These are phyloP conservation scores for Rhogogaster chlorosoma DNA, from an alignment of 2,888 invertebrate species.

Conservation along the genomic window DNA sequence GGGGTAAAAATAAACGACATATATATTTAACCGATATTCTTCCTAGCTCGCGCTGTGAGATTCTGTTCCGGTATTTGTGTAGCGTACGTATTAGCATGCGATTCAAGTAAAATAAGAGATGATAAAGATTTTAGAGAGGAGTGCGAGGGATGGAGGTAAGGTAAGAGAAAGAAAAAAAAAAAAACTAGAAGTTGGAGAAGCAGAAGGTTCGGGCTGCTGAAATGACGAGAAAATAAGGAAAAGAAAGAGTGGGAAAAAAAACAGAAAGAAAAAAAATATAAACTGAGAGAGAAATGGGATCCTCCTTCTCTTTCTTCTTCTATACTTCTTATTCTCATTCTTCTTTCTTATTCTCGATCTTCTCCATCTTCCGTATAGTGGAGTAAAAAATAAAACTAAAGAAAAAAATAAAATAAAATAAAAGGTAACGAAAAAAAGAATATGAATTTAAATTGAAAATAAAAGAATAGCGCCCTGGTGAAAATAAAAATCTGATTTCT, in stretches of 20 bases:
- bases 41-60: too few species aligned
- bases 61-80: neutral
- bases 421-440: neutral
- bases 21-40: neutral
- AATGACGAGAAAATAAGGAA: neutral
- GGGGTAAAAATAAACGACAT: neutral
- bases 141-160: neutral
- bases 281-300: constrained; percentile 56
- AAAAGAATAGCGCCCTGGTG: constrained; percentile 3
- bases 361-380: neutral
- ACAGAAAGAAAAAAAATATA: constrained; percentile 63
- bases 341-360: neutral
- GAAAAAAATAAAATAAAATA: neutral
- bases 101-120: constrained; percentile 54
- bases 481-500: constrained; percentile 70
- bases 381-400: too few species aligned
- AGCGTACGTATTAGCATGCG: constrained; percentile 70
- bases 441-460: constrained; percentile 36
- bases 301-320: neutral
- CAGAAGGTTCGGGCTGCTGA: constrained; percentile 53
- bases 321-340: too few species aligned
- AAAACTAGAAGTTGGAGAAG: constrained; percentile 17
- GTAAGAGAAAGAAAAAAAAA: constrained; percentile 9
- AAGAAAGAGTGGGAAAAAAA: constrained; percentile 66
- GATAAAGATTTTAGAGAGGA: constrained; percentile 42